A percentile compares a stretch with the other conserved stretches of the same genome.
Conservation (phyloP, 1,140 invertebrate species). For the Drosophila yakuba region DNA sequence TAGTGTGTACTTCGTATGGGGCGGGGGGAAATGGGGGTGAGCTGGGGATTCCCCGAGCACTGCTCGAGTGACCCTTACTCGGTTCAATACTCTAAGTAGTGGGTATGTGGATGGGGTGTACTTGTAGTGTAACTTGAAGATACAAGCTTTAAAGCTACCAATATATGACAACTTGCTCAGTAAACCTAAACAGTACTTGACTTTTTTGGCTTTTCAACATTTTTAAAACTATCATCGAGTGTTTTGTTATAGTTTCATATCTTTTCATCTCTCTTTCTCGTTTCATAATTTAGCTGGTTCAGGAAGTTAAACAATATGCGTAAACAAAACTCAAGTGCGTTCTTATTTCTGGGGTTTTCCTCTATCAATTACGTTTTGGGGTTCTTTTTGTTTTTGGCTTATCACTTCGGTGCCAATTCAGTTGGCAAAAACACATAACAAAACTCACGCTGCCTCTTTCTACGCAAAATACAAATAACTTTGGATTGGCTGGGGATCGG, state of each 20-base stretch:
- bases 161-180: slow-evolving; percentile 79
- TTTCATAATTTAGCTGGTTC: slow-evolving; percentile 46
- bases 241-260: slow-evolving; percentile 33
- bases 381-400: slow-evolving; percentile 68
- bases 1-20: slow-evolving; percentile 5
- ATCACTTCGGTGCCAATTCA: slow-evolving; percentile 69
- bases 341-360: slow-evolving; percentile 38
- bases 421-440: slow-evolving; percentile 60
- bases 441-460: slow-evolving; percentile 62
- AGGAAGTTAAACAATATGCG: slow-evolving; percentile 62
- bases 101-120: slow-evolving; percentile 41
- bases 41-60: slow-evolving; percentile 48
- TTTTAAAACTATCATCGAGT: slow-evolving; percentile 69
- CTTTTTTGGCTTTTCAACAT: slow-evolving; percentile 79
- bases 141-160: slow-evolving; percentile 82
- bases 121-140: slow-evolving; percentile 74
- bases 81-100: slow-evolving; percentile 78
- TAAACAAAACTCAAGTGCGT: slow-evolving; percentile 59
- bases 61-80: slow-evolving; percentile 57
- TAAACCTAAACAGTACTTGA: slow-evolving; percentile 79
- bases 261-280: slow-evolving; percentile 4
- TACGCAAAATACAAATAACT: slow-evolving; percentile 78
- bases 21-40: slow-evolving; percentile 22
- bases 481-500: slow-evolving; percentile 41
- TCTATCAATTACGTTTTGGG: slow-evolving; percentile 39